A percentile compares a stretch with the other conserved stretches of the same genome.
These are phyloP conservation scores for Monopterus albus DNA, from an alignment of 2,113 vertebrate species.

Conservation along the genomic window DNA sequence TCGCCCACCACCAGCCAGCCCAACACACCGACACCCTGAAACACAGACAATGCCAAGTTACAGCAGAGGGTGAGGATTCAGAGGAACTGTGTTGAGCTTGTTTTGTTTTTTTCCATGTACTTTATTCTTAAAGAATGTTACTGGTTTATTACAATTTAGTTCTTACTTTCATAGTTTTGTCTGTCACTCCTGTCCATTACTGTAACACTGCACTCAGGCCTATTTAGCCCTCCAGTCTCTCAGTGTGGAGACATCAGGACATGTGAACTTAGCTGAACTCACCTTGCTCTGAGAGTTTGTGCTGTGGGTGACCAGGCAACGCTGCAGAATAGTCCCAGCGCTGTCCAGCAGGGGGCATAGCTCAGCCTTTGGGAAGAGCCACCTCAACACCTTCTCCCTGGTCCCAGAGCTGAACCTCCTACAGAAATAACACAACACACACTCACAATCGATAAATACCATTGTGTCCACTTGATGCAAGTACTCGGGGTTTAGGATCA, in stretches of 20 bases:
- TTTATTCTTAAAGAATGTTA: too few relatives aligned
- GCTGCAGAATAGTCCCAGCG: constrained; percentile 75
- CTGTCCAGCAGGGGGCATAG: constrained; percentile 80
- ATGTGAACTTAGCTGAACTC: constrained; percentile 9
- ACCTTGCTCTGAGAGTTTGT: constrained; percentile 76
- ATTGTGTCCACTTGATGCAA: too few relatives aligned
- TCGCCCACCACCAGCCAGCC: constrained; percentile 82
- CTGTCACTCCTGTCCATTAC: neutral
- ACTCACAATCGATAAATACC: neutral
- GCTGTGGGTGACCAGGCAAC: constrained; percentile 79
- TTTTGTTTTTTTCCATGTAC: too few relatives aligned
- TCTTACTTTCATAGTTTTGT: neutral
- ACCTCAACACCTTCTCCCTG: constrained; percentile 76
- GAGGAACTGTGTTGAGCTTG: too few relatives aligned
- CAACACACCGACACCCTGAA: constrained; percentile 71
- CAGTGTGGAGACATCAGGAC: neutral
- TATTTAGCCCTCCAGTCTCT: neutral
- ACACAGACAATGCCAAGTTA: constrained; percentile 8
- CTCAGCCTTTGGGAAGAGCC: constrained; percentile 80
- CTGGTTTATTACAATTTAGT: too few relatives aligned
- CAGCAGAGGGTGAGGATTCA: neutral
- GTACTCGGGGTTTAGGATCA: neutral
- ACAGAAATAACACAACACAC: neutral
- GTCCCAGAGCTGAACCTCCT: constrained; percentile 78
- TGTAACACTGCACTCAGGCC: neutral